A percentile compares a stretch with the other conserved stretches of the same genome.
These are phyloP conservation scores for Drosophila bocki DNA, from an alignment of 1,140 invertebrate genomes.

Conservation along the genomic window DNA sequence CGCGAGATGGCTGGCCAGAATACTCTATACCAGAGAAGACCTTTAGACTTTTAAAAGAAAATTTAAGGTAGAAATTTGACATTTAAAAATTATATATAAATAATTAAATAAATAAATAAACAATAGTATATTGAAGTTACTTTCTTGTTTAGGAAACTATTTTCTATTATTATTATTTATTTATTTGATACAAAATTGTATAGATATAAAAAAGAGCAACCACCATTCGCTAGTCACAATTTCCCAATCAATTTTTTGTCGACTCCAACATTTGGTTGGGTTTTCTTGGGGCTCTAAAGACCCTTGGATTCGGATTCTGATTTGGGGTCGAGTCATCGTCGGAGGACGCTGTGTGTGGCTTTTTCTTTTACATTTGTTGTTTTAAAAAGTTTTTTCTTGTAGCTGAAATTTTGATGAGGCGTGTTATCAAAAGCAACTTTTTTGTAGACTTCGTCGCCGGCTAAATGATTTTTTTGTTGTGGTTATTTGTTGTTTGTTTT, in stretches of 20 bases:
- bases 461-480: slow-evolving; percentile 39
- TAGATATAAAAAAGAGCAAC: slow-evolving; percentile 4
- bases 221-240: slow-evolving; percentile 4
- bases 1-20: background rate
- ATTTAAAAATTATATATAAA: no score
- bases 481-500: slow-evolving; percentile 33
- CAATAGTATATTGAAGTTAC: background rate
- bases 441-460: slow-evolving; percentile 35
- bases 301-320: slow-evolving; percentile 12
- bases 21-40: background rate
- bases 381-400: slow-evolving; percentile 80
- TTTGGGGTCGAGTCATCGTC: slow-evolving; percentile 21
- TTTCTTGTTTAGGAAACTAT: background rate
- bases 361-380: slow-evolving; percentile 60
- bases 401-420: slow-evolving; percentile 75
- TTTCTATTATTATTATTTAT: background rate
- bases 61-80: background rate
- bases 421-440: slow-evolving; percentile 74
- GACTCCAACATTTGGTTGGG: slow-evolving; percentile 37
- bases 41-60: background rate
- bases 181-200: rapidly evolving
- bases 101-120: no score
- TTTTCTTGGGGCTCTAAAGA: slow-evolving; percentile 20
- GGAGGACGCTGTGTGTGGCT: slow-evolving; percentile 54
- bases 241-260: slow-evolving; percentile 15